Conservation (phyloP, 2,888 invertebrate species). For the Octonoba sinensis region DNA sequence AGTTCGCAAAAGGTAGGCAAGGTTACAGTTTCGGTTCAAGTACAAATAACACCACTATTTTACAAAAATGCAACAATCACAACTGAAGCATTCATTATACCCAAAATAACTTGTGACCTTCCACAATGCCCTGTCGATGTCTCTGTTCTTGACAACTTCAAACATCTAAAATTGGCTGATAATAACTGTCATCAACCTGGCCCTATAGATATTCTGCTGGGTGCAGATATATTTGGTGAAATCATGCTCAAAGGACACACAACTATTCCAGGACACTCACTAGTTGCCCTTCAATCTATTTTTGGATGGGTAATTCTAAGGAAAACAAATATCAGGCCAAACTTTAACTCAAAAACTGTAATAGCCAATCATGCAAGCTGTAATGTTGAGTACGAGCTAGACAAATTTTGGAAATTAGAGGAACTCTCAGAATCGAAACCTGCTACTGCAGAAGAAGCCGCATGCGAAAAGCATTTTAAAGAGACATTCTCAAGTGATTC, state of each 20-base stretch:
- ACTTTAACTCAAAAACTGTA: background rate
- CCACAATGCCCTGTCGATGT: constrained; percentile 1
- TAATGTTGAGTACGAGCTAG: constrained; percentile 1
- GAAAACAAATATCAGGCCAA: background rate
- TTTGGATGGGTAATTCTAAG: constrained; percentile 3
- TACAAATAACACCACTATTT: background rate
- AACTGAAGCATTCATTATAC: background rate
- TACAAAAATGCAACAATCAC: background rate
- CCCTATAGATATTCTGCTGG: constrained; percentile 1
- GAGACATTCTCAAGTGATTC: constrained; percentile 62
- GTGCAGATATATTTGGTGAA: constrained; percentile 14
- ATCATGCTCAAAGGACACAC: constrained; percentile 3
- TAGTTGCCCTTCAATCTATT: constrained; percentile 5
- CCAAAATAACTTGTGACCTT: constrained; percentile 1
- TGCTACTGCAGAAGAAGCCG: constrained; percentile 65
- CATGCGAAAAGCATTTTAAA: constrained; percentile 67
- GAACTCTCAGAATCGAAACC: constrained; percentile 53
- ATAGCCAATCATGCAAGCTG: background rate
- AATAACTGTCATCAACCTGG: background rate
- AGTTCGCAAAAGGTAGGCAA: background rate
- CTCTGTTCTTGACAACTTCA: background rate
- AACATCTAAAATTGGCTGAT: constrained; percentile 5
- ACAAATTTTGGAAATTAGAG: constrained; percentile 67
- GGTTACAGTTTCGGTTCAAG: background rate
- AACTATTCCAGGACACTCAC: constrained; percentile 3